Conservation (phyloP, 2,888 invertebrate genomes). For the Sturmia bella region DNA sequence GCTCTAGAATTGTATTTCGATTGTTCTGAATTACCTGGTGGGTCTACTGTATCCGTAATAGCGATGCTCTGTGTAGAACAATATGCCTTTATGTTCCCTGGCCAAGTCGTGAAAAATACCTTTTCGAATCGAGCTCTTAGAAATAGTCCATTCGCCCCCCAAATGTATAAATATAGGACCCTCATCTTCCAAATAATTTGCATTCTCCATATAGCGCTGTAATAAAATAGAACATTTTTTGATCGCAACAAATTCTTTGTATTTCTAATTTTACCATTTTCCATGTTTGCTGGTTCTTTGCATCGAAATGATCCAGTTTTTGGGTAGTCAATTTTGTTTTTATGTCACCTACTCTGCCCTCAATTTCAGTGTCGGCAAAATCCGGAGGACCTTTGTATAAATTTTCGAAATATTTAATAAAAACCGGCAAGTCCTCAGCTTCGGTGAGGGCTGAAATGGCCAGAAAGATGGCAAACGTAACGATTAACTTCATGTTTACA, state of each 20-base stretch:
- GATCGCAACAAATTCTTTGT: no score
- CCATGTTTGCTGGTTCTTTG: slow-evolving; percentile 83
- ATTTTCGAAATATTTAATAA: no score
- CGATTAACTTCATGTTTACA: no score
- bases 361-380: slow-evolving; percentile 75
- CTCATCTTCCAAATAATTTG: slow-evolving; percentile 81
- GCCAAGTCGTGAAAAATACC: slow-evolving; percentile 86
- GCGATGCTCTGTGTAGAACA: slow-evolving; percentile 90
- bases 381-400: no score
- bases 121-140: slow-evolving; percentile 83
- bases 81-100: slow-evolving; percentile 83
- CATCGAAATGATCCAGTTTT: slow-evolving; percentile 85
- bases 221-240: no score
- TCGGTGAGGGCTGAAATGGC: no score
- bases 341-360: slow-evolving; percentile 76
- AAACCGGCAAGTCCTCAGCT: no score
- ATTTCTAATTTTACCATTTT: slow-evolving; percentile 82
- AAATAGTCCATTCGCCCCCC: slow-evolving; percentile 87
- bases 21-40: slow-evolving; percentile 83
- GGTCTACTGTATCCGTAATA: slow-evolving; percentile 90
- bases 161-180: slow-evolving; percentile 86
- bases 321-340: slow-evolving; percentile 82
- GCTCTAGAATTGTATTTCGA: no score
- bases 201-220: slow-evolving; percentile 74
- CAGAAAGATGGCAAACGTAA: no score